Evolutionary conservation across 30 jellyfish, hydroid and myxozoan species (phyloP).

Genomic region (Catostylus mosaicus): DNA sequence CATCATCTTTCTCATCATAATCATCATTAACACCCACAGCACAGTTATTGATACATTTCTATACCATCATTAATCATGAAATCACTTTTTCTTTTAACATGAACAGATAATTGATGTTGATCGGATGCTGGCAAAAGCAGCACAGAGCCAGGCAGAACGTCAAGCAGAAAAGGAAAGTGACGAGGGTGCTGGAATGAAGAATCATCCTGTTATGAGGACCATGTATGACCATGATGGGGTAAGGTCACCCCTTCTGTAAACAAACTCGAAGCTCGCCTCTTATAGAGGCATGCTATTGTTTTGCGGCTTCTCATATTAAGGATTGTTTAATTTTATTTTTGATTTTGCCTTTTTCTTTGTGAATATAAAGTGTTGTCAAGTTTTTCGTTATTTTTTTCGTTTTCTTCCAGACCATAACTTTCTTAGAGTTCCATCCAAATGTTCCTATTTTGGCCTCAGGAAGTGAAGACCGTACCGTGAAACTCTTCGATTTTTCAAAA

Average conservation of each 20-base stretch:
- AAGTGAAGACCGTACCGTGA: conserved; percentile 93
- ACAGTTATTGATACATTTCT: background rate
- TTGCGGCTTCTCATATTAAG: too few relatives aligned
- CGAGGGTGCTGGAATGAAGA: conserved; percentile 94
- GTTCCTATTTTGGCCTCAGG: conserved; percentile 92
- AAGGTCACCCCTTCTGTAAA: background rate
- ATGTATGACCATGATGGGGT: conserved; percentile 98
- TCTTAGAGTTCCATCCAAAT: conserved; percentile 92
- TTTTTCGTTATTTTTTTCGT: too few relatives aligned
- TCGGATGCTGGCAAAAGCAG: conserved; percentile 98
- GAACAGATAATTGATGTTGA: conserved; percentile 88
- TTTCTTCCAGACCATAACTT: conserved; percentile 92
- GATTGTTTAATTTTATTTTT: too few relatives aligned
- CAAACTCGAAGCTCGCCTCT: too few relatives aligned
- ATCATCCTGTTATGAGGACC: conserved; percentile 99
- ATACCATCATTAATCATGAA: background rate
- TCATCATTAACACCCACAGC: too few relatives aligned
- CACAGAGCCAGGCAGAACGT: conserved; percentile 95
- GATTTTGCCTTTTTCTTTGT: too few relatives aligned
- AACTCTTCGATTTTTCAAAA: conserved; percentile 88
- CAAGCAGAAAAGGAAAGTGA: conserved; percentile 96
- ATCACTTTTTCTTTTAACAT: background rate
- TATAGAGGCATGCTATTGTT: too few relatives aligned
- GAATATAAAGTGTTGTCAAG: too few relatives aligned
- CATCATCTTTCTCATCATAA: background rate